These are phyloP conservation scores for Caenorhabditis inopinata DNA, from an alignment of 1,140 invertebrate genomes.

Conservation along the genomic window DNA sequence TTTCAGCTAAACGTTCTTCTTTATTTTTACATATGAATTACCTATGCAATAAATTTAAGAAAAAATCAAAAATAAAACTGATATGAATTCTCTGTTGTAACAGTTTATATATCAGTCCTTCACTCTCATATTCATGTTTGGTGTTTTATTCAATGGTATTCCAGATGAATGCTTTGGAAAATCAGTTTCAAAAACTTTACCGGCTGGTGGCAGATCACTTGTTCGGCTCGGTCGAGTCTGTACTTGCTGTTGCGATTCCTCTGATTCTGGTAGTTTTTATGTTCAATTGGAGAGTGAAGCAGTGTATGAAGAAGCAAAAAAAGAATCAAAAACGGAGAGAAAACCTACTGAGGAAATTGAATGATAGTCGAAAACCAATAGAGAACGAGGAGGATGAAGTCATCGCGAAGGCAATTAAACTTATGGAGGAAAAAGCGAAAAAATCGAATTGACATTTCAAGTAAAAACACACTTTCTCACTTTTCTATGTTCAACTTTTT, in stretches of 20 bases:
- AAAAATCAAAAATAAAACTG: too few species aligned
- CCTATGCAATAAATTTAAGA: too few species aligned
- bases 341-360: background rate
- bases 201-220: background rate
- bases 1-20: too few species aligned
- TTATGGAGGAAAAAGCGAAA: background rate
- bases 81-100: background rate
- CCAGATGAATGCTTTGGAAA: background rate
- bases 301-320: slow-evolving; percentile 11
- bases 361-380: background rate
- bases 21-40: too few species aligned
- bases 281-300: slow-evolving; percentile 12
- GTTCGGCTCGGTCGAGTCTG: background rate
- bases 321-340: background rate
- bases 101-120: background rate
- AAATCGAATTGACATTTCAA: background rate
- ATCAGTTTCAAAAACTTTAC: background rate
- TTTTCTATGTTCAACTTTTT: background rate
- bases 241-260: background rate
- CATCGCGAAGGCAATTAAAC: background rate
- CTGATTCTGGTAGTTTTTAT: background rate
- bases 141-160: background rate
- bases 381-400: background rate
- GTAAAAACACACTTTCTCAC: background rate
- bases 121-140: background rate